Evolutionary conservation across 1,140 invertebrate species (phyloP).

Genomic region (Polypedilum vanderplanki): DNA sequence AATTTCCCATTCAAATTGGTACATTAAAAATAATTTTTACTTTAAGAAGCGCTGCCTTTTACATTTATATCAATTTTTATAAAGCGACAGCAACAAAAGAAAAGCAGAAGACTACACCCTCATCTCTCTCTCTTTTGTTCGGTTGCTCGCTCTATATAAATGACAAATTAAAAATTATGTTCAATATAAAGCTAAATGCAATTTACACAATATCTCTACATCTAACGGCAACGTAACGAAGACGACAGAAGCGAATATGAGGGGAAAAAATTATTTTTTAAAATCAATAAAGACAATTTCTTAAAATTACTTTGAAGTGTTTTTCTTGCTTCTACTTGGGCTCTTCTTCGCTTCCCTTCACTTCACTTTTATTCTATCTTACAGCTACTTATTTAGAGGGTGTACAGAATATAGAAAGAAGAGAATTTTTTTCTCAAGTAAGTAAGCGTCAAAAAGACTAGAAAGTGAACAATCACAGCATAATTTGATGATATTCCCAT

Average conservation of each 20-base stretch:
- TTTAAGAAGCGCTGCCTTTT: background rate
- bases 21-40: too few relatives aligned
- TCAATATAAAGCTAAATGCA: constrained; percentile 9
- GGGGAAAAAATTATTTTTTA: background rate
- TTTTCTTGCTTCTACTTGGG: background rate
- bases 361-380: background rate
- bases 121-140: too few relatives aligned
- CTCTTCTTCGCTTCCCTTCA: background rate
- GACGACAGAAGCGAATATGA: too few relatives aligned
- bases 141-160: background rate
- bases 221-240: background rate
- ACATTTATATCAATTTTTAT: background rate
- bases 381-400: background rate
- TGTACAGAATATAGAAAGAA: background rate
- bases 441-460: background rate
- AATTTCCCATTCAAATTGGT: too few relatives aligned
- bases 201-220: background rate
- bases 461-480: constrained; percentile 2
- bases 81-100: background rate
- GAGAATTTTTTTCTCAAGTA: background rate
- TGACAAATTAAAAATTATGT: constrained; percentile 19
- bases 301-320: constrained; percentile 9
- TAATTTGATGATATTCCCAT: constrained; percentile 9
- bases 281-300: constrained; percentile 14
- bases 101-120: background rate